These are phyloP conservation scores for Pandion haliaetus DNA, from an alignment of 2,113 vertebrate species.

Conservation along the genomic window DNA sequence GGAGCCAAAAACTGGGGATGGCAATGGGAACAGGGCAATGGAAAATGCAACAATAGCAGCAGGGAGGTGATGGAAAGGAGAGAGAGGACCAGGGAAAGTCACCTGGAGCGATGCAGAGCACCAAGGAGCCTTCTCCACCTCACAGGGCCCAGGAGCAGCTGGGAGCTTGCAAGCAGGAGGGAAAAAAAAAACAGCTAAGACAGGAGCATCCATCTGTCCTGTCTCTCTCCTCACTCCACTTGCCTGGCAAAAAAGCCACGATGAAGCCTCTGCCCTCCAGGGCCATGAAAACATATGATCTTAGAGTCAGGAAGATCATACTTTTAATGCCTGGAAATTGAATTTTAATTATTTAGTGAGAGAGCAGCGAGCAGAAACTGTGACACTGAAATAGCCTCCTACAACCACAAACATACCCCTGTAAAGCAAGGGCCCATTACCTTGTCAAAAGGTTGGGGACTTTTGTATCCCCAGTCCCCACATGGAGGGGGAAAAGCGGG, in stretches of 20 bases:
- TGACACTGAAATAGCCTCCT: conserved; percentile 11
- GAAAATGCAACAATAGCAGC: background rate
- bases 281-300: background rate
- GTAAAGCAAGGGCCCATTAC: background rate
- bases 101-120: fast-evolving
- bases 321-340: background rate
- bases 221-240: fast-evolving
- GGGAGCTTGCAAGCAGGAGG: background rate
- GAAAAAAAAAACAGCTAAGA: background rate
- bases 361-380: background rate
- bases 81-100: background rate
- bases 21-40: fast-evolving
- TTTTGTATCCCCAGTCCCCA: fast-evolving
- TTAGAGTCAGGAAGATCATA: background rate
- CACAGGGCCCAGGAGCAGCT: background rate
- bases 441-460: background rate
- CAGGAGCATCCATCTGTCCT: background rate
- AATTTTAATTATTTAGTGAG: conserved; percentile 31
- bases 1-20: background rate
- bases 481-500: fast-evolving
- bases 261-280: background rate
- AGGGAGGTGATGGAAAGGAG: background rate
- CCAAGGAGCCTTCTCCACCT: background rate
- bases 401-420: background rate
- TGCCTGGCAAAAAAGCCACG: background rate